Conservation (phyloP, 2,888 invertebrate species). For the Oscheius sp. region DNA sequence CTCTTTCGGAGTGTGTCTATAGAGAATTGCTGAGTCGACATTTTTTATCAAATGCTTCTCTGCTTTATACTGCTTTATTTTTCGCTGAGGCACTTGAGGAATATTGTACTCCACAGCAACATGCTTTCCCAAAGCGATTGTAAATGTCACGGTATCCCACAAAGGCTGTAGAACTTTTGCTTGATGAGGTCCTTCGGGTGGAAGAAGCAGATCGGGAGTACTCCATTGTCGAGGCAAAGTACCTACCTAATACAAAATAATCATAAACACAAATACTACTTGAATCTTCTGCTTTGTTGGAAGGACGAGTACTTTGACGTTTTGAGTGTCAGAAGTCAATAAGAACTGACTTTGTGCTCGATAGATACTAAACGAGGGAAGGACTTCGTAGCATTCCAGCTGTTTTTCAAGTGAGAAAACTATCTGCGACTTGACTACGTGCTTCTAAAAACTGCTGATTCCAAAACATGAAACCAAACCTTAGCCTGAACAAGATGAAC, state of each 20-base stretch:
- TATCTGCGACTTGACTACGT: neutral
- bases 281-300: slow-evolving; percentile 22
- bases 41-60: slow-evolving; percentile 10
- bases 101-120: slow-evolving; percentile 36
- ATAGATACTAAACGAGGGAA: slow-evolving; percentile 2
- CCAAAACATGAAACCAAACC: neutral
- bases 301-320: slow-evolving; percentile 19
- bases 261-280: neutral
- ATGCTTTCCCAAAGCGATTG: slow-evolving; percentile 29
- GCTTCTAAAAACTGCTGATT: slow-evolving; percentile 7
- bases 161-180: slow-evolving; percentile 27
- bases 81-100: slow-evolving; percentile 17
- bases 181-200: slow-evolving; percentile 24
- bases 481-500: slow-evolving; percentile 11
- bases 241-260: too few species aligned
- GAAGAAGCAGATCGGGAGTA: slow-evolving; percentile 19
- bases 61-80: slow-evolving; percentile 21
- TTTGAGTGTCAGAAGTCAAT: neutral
- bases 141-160: slow-evolving; percentile 31
- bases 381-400: slow-evolving; percentile 3
- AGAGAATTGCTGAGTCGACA: slow-evolving; percentile 26
- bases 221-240: neutral
- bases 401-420: neutral
- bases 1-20: slow-evolving; percentile 20
- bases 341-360: slow-evolving; percentile 2